Percentiles rank a stretch among this genome's conserved stretches.
Evolutionary conservation across 2,797 vertebrate genomes (phyloP).

Genomic region (Chelonia mydas): DNA sequence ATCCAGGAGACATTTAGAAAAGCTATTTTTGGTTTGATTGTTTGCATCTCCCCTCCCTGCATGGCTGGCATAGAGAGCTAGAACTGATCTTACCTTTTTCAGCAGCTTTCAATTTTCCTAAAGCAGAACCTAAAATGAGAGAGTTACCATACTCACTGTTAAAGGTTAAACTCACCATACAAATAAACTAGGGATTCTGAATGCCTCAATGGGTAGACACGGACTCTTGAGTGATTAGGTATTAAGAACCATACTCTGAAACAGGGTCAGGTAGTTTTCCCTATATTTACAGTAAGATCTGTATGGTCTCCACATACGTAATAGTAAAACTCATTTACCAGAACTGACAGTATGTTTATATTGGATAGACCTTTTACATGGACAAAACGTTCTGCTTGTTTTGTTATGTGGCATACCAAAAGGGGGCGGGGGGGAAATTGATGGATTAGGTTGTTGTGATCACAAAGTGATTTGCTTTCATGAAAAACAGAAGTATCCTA

Average conservation of each 20-base stretch:
- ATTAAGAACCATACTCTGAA: not conserved
- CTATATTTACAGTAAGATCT: not conserved
- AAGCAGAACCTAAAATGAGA: not conserved
- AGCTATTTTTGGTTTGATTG: not conserved
- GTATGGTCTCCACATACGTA: not conserved
- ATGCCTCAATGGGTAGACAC: not conserved
- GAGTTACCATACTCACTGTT: not conserved
- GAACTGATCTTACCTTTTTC: not conserved
- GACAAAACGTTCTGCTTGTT: not conserved
- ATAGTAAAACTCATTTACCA: not conserved
- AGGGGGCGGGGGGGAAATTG: not conserved
- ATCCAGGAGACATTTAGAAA: not conserved
- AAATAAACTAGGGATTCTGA: not conserved
- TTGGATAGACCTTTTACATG: not conserved
- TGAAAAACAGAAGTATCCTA: not conserved
- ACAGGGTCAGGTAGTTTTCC: not conserved
- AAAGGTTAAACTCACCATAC: not conserved
- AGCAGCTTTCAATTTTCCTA: not conserved
- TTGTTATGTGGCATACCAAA: not conserved
- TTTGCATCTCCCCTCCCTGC: not conserved
- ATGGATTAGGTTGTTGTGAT: not conserved
- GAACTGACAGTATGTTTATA: not conserved
- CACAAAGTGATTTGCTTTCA: rapidly evolving
- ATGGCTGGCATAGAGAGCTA: not conserved
- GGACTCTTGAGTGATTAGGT: not conserved